phyloP scores from a whole-genome alignment of 2,797 vertebrate genomes.

The Rhabdomys pumilio region DNA sequence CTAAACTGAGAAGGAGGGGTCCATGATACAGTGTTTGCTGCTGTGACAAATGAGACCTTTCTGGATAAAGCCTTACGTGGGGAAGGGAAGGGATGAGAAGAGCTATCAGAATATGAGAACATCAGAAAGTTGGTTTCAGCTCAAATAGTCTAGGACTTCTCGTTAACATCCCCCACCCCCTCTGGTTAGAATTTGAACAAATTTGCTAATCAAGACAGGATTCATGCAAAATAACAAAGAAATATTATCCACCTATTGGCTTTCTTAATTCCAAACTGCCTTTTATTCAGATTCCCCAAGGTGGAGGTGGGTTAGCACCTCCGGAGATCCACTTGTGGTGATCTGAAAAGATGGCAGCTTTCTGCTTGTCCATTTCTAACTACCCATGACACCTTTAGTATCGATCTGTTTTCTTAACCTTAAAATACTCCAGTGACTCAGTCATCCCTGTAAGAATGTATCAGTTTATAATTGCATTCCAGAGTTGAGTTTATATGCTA shows the following conservation, averaged over 20 bases:
- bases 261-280: slow-evolving; percentile 51
- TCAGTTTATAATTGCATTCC: slow-evolving; percentile 30
- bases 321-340: not conserved
- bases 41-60: not conserved
- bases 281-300: slow-evolving; percentile 7
- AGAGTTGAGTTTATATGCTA: slow-evolving; percentile 46
- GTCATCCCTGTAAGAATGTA: not conserved
- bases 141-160: not conserved
- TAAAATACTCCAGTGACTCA: not conserved
- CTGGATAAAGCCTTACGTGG: not conserved
- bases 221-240: slow-evolving; percentile 21
- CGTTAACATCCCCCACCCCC: too few relatives aligned
- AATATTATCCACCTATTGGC: not conserved
- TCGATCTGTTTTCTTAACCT: slow-evolving; percentile 25
- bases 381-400: slow-evolving; percentile 9
- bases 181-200: not conserved
- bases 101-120: not conserved
- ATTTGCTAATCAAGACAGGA: slow-evolving; percentile 28
- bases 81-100: not conserved
- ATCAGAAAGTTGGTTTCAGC: not conserved
- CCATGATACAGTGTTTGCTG: not conserved
- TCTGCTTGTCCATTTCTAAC: not conserved
- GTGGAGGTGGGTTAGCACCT: not conserved
- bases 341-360: not conserved
- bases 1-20: not conserved